Percentiles rank a stretch among this genome's conserved stretches.
Conservation (phyloP, 2,888 invertebrate genomes). For the Slavum lentiscoides region DNA sequence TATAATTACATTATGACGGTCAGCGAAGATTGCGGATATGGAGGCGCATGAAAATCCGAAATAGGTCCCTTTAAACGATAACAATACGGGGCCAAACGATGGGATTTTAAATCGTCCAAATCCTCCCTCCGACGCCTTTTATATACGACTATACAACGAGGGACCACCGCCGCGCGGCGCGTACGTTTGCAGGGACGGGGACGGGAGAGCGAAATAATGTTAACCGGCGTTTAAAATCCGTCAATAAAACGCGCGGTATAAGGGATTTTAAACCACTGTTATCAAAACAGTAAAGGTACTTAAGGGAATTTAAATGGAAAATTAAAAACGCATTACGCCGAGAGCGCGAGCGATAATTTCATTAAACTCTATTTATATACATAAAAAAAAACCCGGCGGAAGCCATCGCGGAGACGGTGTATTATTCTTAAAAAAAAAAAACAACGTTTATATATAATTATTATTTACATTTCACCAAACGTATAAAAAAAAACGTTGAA, state of each 20-base stretch:
- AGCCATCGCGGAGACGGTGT: background rate
- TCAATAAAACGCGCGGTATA: conserved; percentile 32
- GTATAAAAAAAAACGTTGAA: too few relatives aligned
- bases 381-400: too few relatives aligned
- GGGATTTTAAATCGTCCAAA: conserved; percentile 35
- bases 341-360: conserved; percentile 30
- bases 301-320: conserved; percentile 52
- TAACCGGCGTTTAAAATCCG: conserved; percentile 44
- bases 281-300: conserved; percentile 49
- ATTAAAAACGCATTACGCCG: conserved; percentile 48
- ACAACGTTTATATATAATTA: too few relatives aligned
- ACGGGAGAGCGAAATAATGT: conserved; percentile 15
- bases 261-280: conserved; percentile 49
- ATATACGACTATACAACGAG: background rate
- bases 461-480: too few relatives aligned
- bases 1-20: background rate
- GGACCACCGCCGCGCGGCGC: too few relatives aligned
- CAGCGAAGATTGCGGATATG: background rate
- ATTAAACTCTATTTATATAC: conserved; percentile 31
- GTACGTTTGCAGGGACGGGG: background rate
- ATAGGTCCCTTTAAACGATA: background rate
- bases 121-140: conserved; percentile 11
- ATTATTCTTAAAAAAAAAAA: too few relatives aligned
- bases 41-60: conserved; percentile 10
- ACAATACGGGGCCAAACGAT: conserved; percentile 9